Conservation (phyloP, 2,888 invertebrate genomes). For the Argyresthia goedartella region DNA sequence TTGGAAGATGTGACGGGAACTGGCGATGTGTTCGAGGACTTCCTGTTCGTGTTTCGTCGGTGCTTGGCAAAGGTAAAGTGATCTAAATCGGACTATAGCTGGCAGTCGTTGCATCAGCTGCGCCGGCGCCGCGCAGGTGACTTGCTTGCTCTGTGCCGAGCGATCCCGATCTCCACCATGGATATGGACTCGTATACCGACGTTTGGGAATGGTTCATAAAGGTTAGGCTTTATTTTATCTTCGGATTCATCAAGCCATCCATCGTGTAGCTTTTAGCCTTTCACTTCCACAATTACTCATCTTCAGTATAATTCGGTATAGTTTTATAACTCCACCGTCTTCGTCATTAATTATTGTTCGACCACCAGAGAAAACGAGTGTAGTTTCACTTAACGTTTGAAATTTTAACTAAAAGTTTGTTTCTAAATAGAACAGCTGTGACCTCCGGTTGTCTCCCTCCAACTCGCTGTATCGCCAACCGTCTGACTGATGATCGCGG, state of each 20-base stretch:
- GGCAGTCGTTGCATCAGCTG: constrained; percentile 27
- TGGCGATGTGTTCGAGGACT: constrained; percentile 82
- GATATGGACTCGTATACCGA: constrained; percentile 39
- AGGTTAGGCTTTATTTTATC: constrained; percentile 24
- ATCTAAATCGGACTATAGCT: constrained; percentile 42
- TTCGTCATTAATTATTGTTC: too few species aligned
- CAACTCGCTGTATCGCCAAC: too few species aligned
- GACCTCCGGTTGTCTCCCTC: too few species aligned
- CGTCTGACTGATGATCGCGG: too few species aligned
- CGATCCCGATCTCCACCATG: constrained; percentile 17
- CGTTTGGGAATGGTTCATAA: constrained; percentile 38
- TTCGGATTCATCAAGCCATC: neutral
- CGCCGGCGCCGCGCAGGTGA: constrained; percentile 18
- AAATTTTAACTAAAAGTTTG: too few species aligned
- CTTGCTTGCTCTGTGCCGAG: constrained; percentile 8
- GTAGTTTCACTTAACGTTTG: too few species aligned
- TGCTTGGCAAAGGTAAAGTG: constrained; percentile 78
- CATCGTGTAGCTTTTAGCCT: neutral
- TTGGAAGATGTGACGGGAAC: constrained; percentile 73
- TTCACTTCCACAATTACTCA: neutral
- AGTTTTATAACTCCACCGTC: too few species aligned
- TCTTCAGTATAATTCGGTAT: too few species aligned
- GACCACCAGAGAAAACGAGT: too few species aligned
- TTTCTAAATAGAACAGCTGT: too few species aligned
- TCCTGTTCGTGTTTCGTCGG: constrained; percentile 77